phyloP scores from a whole-genome alignment of 2,113 vertebrate species.

The Esox niger region DNA sequence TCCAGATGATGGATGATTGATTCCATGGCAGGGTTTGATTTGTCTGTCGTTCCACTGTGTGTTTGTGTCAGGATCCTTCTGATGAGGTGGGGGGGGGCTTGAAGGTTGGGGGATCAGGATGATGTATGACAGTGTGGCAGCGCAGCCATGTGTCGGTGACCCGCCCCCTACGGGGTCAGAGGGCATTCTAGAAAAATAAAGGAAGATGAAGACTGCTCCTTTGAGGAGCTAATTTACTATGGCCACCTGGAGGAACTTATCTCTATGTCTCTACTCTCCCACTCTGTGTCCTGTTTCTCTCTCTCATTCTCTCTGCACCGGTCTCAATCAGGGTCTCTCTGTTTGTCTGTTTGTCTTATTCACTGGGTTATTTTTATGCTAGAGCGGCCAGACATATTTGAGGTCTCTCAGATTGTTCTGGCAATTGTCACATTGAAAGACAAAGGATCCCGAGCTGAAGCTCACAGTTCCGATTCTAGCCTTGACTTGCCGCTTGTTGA shows the following conservation, averaged over 20 bases:
- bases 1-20: not conserved
- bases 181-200: slow-evolving; percentile 44
- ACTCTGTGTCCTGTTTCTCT: not conserved
- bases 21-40: slow-evolving; percentile 1
- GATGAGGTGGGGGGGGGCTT: slow-evolving; percentile 51
- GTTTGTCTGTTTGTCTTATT: too few relatives aligned
- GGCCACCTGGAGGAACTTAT: slow-evolving; percentile 67
- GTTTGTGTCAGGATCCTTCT: slow-evolving; percentile 51
- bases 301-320: not conserved
- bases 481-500: too few relatives aligned
- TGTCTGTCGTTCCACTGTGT: slow-evolving; percentile 2
- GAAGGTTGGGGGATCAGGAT: slow-evolving; percentile 32
- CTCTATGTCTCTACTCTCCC: slow-evolving; percentile 19
- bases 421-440: too few relatives aligned
- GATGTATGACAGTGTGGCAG: slow-evolving; percentile 57
- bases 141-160: slow-evolving; percentile 39
- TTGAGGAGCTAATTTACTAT: slow-evolving; percentile 63
- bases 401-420: too few relatives aligned
- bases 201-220: slow-evolving; percentile 60
- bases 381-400: too few relatives aligned
- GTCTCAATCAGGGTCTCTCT: not conserved
- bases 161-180: slow-evolving; percentile 56
- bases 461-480: too few relatives aligned
- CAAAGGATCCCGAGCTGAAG: too few relatives aligned
- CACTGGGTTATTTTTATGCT: too few relatives aligned